Evolutionary conservation across 2,113 vertebrate genomes (phyloP).

Genomic region (Prunella fulvescens): DNA sequence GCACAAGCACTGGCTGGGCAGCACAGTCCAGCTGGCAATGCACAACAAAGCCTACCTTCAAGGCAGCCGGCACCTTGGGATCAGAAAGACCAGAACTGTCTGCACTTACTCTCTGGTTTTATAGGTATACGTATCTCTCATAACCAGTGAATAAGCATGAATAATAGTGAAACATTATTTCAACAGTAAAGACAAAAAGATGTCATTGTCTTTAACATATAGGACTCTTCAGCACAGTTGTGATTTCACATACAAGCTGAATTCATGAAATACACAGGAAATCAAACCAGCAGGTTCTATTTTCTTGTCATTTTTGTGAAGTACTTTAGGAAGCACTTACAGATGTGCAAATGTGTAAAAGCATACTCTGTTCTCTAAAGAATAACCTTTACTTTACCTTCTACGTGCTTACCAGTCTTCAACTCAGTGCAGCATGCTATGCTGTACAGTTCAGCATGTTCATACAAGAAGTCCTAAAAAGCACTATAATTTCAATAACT

Average conservation of each 20-base stretch:
- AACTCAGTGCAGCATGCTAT: not conserved
- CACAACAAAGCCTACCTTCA: not conserved
- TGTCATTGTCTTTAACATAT: not conserved
- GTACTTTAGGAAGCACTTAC: not conserved
- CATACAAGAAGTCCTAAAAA: not conserved
- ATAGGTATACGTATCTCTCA: not conserved
- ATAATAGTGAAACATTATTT: not conserved
- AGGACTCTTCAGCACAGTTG: not conserved
- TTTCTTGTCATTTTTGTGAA: not conserved
- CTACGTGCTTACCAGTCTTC: not conserved
- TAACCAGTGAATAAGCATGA: not conserved
- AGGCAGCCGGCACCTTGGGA: not conserved
- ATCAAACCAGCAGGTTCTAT: not conserved
- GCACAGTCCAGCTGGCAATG: not conserved
- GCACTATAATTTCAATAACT: not conserved
- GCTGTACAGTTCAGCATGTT: not conserved
- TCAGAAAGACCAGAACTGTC: not conserved
- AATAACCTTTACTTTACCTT: not conserved
- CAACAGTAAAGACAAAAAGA: not conserved
- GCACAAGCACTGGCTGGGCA: rapidly evolving
- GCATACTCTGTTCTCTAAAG: not conserved
- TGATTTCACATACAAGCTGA: not conserved
- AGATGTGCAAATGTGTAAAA: not conserved
- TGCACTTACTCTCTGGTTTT: not conserved
- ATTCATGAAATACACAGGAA: not conserved